Base-by-base conservation (phyloP, 2,797 vertebrate genomes). In the Enteromius viviparus region DNA sequence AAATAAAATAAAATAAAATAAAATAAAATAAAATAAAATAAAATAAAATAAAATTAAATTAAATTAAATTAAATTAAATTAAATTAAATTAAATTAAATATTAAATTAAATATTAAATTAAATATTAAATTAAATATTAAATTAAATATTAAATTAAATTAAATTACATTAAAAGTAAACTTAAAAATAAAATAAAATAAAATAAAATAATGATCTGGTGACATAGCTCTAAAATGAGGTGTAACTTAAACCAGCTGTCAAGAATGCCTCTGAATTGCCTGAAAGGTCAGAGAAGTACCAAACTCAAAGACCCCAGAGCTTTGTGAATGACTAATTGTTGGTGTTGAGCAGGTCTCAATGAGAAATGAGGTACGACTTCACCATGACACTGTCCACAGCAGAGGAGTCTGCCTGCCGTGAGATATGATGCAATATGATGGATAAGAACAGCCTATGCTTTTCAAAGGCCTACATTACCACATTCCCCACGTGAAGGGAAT, bases 261-360 rank as follows among this genome's bases (percentile, higher is more conserved):
- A 79, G 21, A 69, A 29, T 42, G 4, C 19, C 34, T 66, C 9
- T 66, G 51, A 76, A 68, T 32, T 58, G n/a, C 45, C 17, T 42
- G 8, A 76, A 45, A 87, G 89, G 89, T 89, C 89, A 89, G 76
- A 82, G 51, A 58, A 76, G 51, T 32, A 21, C 17, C 64, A 47
- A 14, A 32, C 58, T 58, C 23, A 74, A 49, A 64, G 58, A 64
- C 40, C 37, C 47, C 4, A 47, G 65, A 77, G 81, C 26, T 3
- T 0, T 26, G 84, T 69, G 83, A 89, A 76, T 85, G 80, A 89
- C 26, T 55, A 86, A 87, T 86, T 84, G 84, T 82, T 81, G 84
- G 88, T 87, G 89, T 12, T 49, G 0, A 15, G 88, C 91, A 89
- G 88, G 88, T 51, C 91, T 92, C 91, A 92, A 88, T 91, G 77